phyloP scores from a whole-genome alignment of 2,888 invertebrate genomes.

The Hydroisotoma schaefferi region DNA sequence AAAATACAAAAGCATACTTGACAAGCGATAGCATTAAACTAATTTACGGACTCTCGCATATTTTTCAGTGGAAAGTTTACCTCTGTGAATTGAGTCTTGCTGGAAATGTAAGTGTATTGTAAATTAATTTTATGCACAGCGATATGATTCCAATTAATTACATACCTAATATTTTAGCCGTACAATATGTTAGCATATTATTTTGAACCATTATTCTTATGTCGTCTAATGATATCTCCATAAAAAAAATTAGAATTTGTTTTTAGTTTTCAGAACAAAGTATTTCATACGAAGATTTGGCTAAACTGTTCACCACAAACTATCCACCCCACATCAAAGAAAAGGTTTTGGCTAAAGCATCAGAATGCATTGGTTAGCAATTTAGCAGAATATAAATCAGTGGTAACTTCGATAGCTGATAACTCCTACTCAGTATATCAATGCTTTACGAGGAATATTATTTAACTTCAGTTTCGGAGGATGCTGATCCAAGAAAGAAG shows the following conservation, averaged over 20 bases:
- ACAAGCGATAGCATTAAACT: not conserved
- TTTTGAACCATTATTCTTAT: not conserved
- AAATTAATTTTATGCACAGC: too few species aligned
- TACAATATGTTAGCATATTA: too few species aligned
- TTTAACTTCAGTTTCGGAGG: not conserved
- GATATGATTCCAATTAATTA: too few species aligned
- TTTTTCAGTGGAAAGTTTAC: slow-evolving; percentile 9
- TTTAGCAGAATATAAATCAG: too few species aligned
- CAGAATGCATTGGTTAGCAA: too few species aligned
- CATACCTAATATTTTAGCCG: too few species aligned
- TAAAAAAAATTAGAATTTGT: too few species aligned
- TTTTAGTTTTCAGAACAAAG: not conserved
- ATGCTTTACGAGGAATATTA: too few species aligned
- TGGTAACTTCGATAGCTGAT: too few species aligned
- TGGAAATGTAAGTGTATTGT: not conserved
- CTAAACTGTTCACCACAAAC: slow-evolving; percentile 1
- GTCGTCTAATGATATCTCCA: too few species aligned
- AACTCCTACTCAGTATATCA: too few species aligned
- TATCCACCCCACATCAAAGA: slow-evolving; percentile 4
- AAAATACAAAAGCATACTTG: not conserved
- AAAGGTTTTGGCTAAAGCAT: not conserved
- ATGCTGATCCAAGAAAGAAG: not conserved
- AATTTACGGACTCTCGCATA: not conserved
- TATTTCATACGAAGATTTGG: not conserved
- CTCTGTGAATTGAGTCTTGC: not conserved